Conservation (phyloP, 2,797 vertebrate genomes). For the Vultur gryphus region DNA sequence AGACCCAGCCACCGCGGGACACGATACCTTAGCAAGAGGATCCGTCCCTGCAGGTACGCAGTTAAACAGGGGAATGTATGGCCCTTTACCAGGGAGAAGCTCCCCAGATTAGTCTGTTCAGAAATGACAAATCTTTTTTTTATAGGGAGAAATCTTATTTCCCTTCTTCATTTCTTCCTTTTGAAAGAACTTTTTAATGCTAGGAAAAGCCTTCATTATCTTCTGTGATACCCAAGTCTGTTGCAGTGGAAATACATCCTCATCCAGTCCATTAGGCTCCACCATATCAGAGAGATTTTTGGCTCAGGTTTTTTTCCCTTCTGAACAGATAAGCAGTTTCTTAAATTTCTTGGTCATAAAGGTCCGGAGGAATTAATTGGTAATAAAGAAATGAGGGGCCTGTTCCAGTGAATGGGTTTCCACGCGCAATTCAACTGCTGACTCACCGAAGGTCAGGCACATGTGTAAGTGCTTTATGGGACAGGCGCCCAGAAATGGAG, state of each 20-base stretch:
- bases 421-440: background rate
- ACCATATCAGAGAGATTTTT: slow-evolving; percentile 25
- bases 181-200: slow-evolving; percentile 15
- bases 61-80: no score
- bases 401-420: background rate
- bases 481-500: background rate
- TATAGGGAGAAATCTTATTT: slow-evolving; percentile 32
- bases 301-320: slow-evolving; percentile 6
- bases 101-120: background rate
- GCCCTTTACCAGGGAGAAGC: background rate
- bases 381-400: slow-evolving; percentile 17
- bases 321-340: slow-evolving; percentile 48
- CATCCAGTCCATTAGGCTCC: slow-evolving; percentile 40
- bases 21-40: fast-evolving
- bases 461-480: background rate
- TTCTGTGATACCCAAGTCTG: slow-evolving; percentile 35
- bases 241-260: slow-evolving; percentile 43
- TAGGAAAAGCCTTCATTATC: background rate
- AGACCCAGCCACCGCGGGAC: background rate
- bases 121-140: background rate
- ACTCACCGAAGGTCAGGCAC: background rate
- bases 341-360: background rate
- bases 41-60: background rate
- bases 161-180: slow-evolving; percentile 22
- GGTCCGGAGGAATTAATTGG: slow-evolving; percentile 25